A percentile compares a stretch with the other conserved stretches of the same genome.
phyloP scores from a whole-genome alignment of 2,888 invertebrate genomes.

The Lasiommata megera region DNA sequence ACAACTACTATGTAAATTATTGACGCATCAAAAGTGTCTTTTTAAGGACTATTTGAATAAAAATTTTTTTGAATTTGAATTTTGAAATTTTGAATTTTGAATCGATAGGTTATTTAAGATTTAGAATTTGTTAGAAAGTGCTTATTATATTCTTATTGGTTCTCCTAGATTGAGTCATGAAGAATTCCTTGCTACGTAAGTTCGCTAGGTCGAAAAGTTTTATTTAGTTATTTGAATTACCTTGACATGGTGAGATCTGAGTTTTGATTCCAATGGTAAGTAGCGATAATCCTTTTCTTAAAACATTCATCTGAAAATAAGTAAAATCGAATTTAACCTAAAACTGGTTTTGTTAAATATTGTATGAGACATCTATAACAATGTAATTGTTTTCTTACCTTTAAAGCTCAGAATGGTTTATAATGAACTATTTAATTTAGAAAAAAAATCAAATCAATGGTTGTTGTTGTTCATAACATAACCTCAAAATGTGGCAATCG shows the following conservation, averaged over 20 bases:
- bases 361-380: background rate
- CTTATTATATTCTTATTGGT: no score
- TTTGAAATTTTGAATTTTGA: no score
- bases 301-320: conserved; percentile 67
- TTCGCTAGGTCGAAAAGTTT: background rate
- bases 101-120: no score
- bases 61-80: no score
- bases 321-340: conserved; percentile 12
- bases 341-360: background rate
- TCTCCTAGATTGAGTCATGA: no score
- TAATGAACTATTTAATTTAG: background rate
- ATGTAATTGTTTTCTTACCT: conserved; percentile 10
- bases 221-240: conserved; percentile 37
- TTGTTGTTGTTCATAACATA: conserved; percentile 28
- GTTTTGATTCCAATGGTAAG: conserved; percentile 56
- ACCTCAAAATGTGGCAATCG: conserved; percentile 24
- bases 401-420: background rate
- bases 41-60: no score
- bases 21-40: no score
- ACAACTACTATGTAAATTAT: no score
- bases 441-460: conserved; percentile 6
- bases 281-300: conserved; percentile 61
- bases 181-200: background rate
- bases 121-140: no score
- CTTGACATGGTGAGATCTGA: conserved; percentile 53